Evolutionary conservation across 2,888 invertebrate species (phyloP).

Genomic region (Drosophila tripunctata): DNA sequence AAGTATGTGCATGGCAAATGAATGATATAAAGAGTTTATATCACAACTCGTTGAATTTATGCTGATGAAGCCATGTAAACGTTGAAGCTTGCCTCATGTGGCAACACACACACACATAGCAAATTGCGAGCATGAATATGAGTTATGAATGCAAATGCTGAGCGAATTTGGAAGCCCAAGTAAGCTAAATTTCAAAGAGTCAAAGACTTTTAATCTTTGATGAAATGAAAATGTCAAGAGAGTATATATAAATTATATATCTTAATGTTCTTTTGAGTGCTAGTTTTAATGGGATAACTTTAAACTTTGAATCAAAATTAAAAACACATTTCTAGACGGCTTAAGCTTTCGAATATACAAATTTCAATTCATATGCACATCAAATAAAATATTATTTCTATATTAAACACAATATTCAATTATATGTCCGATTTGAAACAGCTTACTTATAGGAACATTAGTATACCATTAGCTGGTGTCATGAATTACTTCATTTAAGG

Average conservation of each 20-base stretch:
- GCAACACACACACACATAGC: background rate
- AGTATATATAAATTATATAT: background rate
- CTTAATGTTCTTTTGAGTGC: background rate
- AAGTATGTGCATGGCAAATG: background rate
- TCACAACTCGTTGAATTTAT: constrained; percentile 3
- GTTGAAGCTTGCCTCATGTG: constrained; percentile 8
- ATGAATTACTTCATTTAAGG: background rate
- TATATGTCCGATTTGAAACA: too few relatives aligned
- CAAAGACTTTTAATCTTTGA: background rate
- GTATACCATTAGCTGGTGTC: background rate
- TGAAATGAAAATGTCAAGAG: background rate
- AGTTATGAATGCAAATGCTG: background rate
- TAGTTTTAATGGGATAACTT: too few relatives aligned
- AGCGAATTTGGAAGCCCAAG: constrained; percentile 8
- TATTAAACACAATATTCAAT: too few relatives aligned
- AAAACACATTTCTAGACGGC: too few relatives aligned
- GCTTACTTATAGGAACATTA: too few relatives aligned
- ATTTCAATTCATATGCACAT: too few relatives aligned
- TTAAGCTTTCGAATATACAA: too few relatives aligned
- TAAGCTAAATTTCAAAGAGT: background rate
- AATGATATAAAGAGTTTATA: background rate
- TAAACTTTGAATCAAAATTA: too few relatives aligned
- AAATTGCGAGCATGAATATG: background rate
- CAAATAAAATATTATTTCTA: too few relatives aligned
- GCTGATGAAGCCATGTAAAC: constrained; percentile 3